phyloP scores from a whole-genome alignment of 1,140 invertebrate species.

The Babylonia areolata region DNA sequence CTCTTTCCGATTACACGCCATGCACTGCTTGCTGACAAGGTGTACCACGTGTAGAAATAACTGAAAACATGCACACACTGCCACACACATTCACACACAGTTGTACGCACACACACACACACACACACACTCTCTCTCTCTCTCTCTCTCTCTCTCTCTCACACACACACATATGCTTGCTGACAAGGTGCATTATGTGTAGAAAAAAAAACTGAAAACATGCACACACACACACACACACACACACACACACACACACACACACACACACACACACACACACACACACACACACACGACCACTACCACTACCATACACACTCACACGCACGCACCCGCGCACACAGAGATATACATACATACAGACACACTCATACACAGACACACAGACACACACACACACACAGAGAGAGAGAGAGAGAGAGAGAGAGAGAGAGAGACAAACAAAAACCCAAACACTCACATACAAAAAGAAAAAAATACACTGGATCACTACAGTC shows the following conservation, averaged over 20 bases:
- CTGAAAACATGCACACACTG: no score
- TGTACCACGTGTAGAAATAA: no score
- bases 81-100: no score
- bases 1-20: no score
- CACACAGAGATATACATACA: neutral
- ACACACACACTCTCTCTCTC: no score
- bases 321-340: slow-evolving; percentile 15
- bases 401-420: neutral
- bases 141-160: neutral
- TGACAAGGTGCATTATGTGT: no score
- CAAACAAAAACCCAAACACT: no score
- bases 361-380: slow-evolving; percentile 21
- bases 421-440: neutral
- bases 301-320: no score
- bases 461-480: no score
- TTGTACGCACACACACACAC: no score
- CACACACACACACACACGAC: slow-evolving; percentile 1
- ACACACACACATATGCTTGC: neutral
- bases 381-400: neutral
- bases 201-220: neutral
- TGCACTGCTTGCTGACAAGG: no score
- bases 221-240: slow-evolving; percentile 3
- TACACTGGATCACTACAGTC: no score
- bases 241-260: slow-evolving; percentile 24
- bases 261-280: slow-evolving; percentile 25